These are phyloP conservation scores for Encarsia formosa DNA, from an alignment of 2,888 invertebrate genomes.

Conservation along the genomic window DNA sequence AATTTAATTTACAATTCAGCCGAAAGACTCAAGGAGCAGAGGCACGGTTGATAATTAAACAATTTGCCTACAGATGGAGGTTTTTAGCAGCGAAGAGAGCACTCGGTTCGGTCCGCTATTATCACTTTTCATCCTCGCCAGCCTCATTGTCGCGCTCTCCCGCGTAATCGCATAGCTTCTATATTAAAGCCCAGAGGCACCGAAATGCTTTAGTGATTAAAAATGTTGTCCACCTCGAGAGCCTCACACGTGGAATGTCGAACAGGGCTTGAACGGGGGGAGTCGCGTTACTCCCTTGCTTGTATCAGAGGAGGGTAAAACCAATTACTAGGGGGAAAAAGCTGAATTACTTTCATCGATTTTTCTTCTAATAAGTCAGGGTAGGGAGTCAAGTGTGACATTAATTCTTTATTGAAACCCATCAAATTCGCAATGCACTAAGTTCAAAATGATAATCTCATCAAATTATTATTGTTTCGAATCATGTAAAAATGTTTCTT, in stretches of 20 bases:
- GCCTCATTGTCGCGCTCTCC: slow-evolving; percentile 31
- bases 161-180: slow-evolving; percentile 46
- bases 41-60: slow-evolving; percentile 50
- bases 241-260: slow-evolving; percentile 38
- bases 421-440: too few species aligned
- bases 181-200: slow-evolving; percentile 43
- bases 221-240: slow-evolving; percentile 47
- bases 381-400: too few species aligned
- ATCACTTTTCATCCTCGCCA: slow-evolving; percentile 36
- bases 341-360: slow-evolving; percentile 10
- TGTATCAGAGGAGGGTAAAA: slow-evolving; percentile 1
- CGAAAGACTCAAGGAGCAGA: background rate
- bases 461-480: too few species aligned
- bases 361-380: slow-evolving; percentile 9
- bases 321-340: background rate
- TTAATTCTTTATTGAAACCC: too few species aligned
- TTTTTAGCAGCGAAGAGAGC: slow-evolving; percentile 32
- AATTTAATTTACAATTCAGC: slow-evolving; percentile 15
- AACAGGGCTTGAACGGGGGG: background rate
- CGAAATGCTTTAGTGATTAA: slow-evolving; percentile 49
- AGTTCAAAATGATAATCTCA: too few species aligned
- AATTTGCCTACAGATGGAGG: slow-evolving; percentile 52
- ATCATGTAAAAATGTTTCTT: too few species aligned
- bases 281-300: background rate
- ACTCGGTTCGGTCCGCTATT: slow-evolving; percentile 36